These are phyloP conservation scores for Eilema depressum DNA, from an alignment of 2,888 invertebrate species.

Conservation along the genomic window DNA sequence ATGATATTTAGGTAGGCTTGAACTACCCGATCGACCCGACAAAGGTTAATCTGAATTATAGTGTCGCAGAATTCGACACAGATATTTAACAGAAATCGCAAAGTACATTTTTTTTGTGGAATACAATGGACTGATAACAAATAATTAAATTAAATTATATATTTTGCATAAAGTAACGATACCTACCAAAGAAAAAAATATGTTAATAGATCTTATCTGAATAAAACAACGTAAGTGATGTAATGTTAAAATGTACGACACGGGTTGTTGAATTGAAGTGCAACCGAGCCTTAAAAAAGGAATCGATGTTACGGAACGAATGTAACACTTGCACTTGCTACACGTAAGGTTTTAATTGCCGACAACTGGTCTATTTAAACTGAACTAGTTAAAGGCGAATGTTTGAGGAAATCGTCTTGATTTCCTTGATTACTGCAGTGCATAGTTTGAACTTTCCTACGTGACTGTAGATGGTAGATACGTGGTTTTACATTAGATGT, in stretches of 20 bases:
- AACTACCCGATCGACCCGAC: too few relatives aligned
- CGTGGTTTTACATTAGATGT: not conserved
- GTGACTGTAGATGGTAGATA: not conserved
- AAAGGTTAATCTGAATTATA: too few relatives aligned
- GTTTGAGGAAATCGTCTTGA: constrained; percentile 48
- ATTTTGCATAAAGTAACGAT: not conserved
- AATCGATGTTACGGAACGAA: constrained; percentile 81
- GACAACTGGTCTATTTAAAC: constrained; percentile 48
- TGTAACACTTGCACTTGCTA: constrained; percentile 78
- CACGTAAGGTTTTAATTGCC: constrained; percentile 61
- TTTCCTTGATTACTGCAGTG: constrained; percentile 40
- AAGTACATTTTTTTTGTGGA: too few relatives aligned
- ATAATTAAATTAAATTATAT: too few relatives aligned
- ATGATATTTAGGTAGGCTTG: too few relatives aligned
- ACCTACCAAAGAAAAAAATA: not conserved
- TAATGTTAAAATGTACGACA: not conserved
- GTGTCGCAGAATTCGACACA: too few relatives aligned
- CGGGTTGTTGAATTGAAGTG: not conserved
- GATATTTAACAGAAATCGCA: too few relatives aligned
- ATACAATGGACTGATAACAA: too few relatives aligned
- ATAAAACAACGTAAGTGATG: not conserved
- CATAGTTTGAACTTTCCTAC: constrained; percentile 12
- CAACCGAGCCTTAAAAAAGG: constrained; percentile 50
- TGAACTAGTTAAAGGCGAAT: constrained; percentile 42
- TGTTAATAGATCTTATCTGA: not conserved